phyloP scores from a whole-genome alignment of 1,140 invertebrate species.

The Ceratosolen solmsi region DNA sequence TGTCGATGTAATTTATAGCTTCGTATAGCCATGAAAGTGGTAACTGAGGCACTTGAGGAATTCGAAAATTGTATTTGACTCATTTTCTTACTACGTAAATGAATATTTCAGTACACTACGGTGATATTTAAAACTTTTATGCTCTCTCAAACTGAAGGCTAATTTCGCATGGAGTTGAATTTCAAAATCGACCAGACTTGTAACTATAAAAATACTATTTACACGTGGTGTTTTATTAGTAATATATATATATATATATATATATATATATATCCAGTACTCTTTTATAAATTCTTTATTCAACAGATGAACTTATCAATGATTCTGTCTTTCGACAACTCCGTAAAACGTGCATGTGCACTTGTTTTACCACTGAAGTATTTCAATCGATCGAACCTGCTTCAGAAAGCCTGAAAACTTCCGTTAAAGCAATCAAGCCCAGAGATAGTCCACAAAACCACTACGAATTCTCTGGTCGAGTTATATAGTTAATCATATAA shows the following conservation, averaged over 20 bases:
- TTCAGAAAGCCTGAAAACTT: conserved; percentile 34
- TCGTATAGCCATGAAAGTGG: no score
- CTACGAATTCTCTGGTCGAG: conserved; percentile 21
- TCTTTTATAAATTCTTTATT: conserved; percentile 14
- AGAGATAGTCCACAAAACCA: conserved; percentile 20
- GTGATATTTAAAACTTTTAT: no score
- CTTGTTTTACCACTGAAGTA: conserved; percentile 15
- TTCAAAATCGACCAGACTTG: not conserved
- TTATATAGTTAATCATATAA: conserved; percentile 36
- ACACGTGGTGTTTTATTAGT: not conserved
- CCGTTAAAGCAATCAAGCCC: conserved; percentile 32
- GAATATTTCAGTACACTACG: no score
- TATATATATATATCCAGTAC: not conserved
- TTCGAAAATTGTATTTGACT: no score
- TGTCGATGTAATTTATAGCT: no score
- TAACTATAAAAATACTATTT: not conserved
- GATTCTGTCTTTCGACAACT: not conserved
- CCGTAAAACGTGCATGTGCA: not conserved
- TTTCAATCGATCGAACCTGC: conserved; percentile 35
- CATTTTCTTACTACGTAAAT: no score
- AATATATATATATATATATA: no score
- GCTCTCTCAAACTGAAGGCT: not conserved
- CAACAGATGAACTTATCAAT: not conserved
- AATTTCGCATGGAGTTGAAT: not conserved
- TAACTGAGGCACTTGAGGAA: no score